Percentiles rank a stretch among this genome's conserved stretches.
Evolutionary conservation across 2,113 vertebrate genomes (phyloP).

Genomic region (Saguinus imperator): DNA sequence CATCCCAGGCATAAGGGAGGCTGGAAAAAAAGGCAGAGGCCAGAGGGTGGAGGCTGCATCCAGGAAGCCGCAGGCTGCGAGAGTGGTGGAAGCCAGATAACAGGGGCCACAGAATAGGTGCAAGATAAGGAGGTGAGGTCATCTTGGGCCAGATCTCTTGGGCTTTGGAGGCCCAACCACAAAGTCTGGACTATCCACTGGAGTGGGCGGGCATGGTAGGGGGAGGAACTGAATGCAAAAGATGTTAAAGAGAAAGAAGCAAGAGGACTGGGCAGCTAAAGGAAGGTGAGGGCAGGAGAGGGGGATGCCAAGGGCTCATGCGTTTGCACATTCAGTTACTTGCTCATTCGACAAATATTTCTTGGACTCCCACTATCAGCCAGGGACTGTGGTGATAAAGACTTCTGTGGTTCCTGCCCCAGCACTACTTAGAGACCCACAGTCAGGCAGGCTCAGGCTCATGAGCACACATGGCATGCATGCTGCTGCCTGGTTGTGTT

Average conservation of each 20-base stretch:
- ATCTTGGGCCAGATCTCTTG: not conserved
- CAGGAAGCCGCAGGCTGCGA: not conserved
- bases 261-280: not conserved
- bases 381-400: not conserved
- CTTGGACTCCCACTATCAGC: not conserved
- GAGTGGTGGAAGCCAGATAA: not conserved
- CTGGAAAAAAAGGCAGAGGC: not conserved
- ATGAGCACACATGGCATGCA: not conserved
- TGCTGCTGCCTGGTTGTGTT: not conserved
- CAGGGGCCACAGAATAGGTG: not conserved
- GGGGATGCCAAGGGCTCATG: not conserved
- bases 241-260: not conserved
- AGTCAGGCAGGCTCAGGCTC: not conserved
- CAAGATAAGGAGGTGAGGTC: not conserved
- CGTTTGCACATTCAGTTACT: not conserved
- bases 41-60: not conserved
- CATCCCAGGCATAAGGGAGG: not conserved
- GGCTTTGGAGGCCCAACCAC: not conserved
- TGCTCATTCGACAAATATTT: constrained; percentile 1
- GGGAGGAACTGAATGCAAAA: not conserved
- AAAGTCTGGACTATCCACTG: not conserved
- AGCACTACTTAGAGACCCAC: not conserved
- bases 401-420: not conserved
- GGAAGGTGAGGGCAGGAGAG: not conserved
- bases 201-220: not conserved